Conservation (phyloP, 1,140 invertebrate species). For the Teleopsis dalmanni region DNA sequence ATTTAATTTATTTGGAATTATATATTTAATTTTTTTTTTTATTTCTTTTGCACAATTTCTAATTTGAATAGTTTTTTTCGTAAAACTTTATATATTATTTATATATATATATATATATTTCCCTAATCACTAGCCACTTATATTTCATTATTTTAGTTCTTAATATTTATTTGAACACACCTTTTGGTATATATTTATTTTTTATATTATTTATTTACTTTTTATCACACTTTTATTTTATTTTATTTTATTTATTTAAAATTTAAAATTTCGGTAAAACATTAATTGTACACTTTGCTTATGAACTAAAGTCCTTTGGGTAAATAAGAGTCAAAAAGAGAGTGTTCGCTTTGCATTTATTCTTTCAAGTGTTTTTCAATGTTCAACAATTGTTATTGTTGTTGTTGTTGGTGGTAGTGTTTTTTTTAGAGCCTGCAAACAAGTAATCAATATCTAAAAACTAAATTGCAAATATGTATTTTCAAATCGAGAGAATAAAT, state of each 20-base stretch:
- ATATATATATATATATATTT: neutral
- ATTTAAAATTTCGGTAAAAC: neutral
- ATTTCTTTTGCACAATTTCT: neutral
- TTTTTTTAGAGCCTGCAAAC: no score
- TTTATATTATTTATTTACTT: neutral
- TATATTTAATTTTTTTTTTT: neutral
- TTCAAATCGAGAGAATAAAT: neutral
- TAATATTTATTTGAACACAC: no score
- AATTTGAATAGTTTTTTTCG: neutral
- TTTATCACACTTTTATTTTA: neutral
- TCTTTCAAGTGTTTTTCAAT: neutral
- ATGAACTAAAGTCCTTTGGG: slow-evolving; percentile 11
- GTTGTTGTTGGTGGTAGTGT: no score
- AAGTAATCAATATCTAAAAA: slow-evolving; percentile 1
- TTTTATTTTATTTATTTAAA: neutral
- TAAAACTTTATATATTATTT: neutral
- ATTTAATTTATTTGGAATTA: neutral
- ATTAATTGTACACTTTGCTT: neutral
- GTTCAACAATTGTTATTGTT: no score
- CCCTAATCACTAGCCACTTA: neutral
- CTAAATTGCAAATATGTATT: no score
- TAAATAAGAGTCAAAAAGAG: slow-evolving; percentile 16
- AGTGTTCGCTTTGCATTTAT: slow-evolving; percentile 13
- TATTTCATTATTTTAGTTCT: no score
- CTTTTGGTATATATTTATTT: neutral